A percentile compares a stretch with the other conserved stretches of the same genome.
Conservation (phyloP, 2,888 invertebrate genomes). For the Elysia crispata region DNA sequence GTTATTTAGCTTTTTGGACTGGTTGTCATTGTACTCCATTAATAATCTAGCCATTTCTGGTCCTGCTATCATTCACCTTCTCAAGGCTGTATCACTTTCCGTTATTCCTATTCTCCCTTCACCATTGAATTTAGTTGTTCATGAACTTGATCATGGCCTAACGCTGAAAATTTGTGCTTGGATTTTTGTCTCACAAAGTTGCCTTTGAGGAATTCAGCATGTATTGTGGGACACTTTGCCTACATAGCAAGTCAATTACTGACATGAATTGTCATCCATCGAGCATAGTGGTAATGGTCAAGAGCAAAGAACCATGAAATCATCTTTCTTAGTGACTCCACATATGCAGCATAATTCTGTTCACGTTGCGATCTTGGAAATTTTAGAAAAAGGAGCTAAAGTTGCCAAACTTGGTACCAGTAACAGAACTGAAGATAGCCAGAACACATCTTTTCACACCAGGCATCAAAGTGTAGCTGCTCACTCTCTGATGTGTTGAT, state of each 20-base stretch:
- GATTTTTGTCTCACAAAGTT: conserved; percentile 42
- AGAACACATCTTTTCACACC: conserved; percentile 22
- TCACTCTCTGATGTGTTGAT: not conserved
- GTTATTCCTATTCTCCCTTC: conserved; percentile 53
- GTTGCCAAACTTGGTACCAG: conserved; percentile 41
- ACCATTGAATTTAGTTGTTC: conserved; percentile 53
- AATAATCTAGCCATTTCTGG: too few relatives aligned
- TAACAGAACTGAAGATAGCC: conserved; percentile 42
- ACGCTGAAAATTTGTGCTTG: conserved; percentile 41
- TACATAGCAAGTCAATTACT: conserved; percentile 15
- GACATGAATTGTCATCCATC: conserved; percentile 52
- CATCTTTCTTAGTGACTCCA: conserved; percentile 39
- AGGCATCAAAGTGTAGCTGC: conserved; percentile 15
- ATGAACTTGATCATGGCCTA: conserved; percentile 54
- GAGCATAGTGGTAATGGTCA: conserved; percentile 50
- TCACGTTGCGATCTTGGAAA: too few relatives aligned
- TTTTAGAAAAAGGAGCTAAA: conserved; percentile 39
- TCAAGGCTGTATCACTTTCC: conserved; percentile 48
- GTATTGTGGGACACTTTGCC: not conserved
- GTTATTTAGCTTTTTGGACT: too few relatives aligned
- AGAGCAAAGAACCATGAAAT: conserved; percentile 50
- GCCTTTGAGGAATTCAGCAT: conserved; percentile 19
- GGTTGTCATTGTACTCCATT: too few relatives aligned
- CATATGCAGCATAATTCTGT: conserved; percentile 37
- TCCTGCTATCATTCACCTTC: conserved; percentile 49